Conservation (phyloP, 2,797 vertebrate genomes). For the Sebastes wilsoni region DNA sequence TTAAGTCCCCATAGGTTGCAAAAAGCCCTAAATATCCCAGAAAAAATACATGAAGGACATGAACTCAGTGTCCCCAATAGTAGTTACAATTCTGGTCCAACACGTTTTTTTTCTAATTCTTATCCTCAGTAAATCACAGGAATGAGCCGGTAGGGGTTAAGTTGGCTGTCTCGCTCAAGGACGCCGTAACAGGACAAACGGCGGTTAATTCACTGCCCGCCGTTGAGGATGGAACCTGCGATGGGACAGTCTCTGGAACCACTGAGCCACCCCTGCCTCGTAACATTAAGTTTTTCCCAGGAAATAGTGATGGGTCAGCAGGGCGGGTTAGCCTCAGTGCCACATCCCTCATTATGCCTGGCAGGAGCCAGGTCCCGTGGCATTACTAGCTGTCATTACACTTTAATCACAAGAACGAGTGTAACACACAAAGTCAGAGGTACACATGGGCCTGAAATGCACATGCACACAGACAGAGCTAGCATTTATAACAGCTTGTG, state of each 20-base stretch:
- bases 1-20: neutral
- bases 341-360: conserved; percentile 66
- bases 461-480: conserved; percentile 1
- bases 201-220: conserved; percentile 12
- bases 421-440: conserved; percentile 29
- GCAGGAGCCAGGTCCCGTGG: conserved; percentile 53
- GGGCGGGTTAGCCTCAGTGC: conserved; percentile 40
- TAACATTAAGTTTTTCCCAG: conserved; percentile 30
- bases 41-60: neutral
- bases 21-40: neutral
- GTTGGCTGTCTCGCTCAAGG: conserved; percentile 29
- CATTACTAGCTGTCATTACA: conserved; percentile 52
- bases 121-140: neutral
- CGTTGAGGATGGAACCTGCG: neutral
- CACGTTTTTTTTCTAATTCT: neutral
- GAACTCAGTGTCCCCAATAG: neutral
- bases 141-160: neutral
- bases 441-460: conserved; percentile 9
- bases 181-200: conserved; percentile 24
- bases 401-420: conserved; percentile 63
- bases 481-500: conserved; percentile 7
- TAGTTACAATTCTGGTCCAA: neutral
- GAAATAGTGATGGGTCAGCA: conserved; percentile 62
- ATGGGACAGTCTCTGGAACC: conserved; percentile 10
- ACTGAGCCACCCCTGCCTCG: neutral